Base-by-base conservation (phyloP, 2,797 vertebrate species). In the Cossypha caffra region DNA sequence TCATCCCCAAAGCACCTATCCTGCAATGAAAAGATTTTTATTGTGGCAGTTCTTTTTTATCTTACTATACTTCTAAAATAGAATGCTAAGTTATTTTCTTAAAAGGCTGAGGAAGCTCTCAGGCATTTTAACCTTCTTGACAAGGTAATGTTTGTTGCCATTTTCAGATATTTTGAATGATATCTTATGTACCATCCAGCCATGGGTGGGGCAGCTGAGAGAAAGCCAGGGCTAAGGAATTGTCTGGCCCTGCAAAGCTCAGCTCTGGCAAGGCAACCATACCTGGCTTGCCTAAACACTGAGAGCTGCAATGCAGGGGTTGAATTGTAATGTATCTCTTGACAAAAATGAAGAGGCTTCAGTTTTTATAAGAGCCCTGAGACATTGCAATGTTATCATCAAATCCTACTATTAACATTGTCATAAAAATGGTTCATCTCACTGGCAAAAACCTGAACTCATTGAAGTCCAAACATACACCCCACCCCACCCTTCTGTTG, bases 31-130 rank as follows among this genome's bases (percentile, higher is more conserved):
- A 91, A 86, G 26, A 58, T 72, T 92, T 77, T 86, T 66, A 73
- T 50, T 78, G 79, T 79, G 68, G 71, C 40, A 94, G 31, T 13
- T 71, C 29, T 48, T 64, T 62, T 54, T 92, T 61, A 58, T 76
- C 59, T 81, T 79, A 40, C 28, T 75, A 51, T 71, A 72, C 31
- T 95, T 97, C 87, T 72, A 86, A 86, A 96, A 88, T 28, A 93
- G 48, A 75, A 67, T 72, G 10, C 28, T 6, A 7, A 55, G 21
- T 61, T 86, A 66, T 82, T 97, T 97, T 90, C 84, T 94, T 76
- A 71, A 88, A 95, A 88, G 47, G 8, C 19, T 79, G 84, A 68
- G 62, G 91, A 94, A 72, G 13, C 40, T 78, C 55, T 92, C 54
- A 59, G 71, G 52, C 3, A 66, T 77, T 94, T 89, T 93, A 77